Conservation (phyloP, 2,797 vertebrate species). For the Xiphophorus birchmanni region DNA sequence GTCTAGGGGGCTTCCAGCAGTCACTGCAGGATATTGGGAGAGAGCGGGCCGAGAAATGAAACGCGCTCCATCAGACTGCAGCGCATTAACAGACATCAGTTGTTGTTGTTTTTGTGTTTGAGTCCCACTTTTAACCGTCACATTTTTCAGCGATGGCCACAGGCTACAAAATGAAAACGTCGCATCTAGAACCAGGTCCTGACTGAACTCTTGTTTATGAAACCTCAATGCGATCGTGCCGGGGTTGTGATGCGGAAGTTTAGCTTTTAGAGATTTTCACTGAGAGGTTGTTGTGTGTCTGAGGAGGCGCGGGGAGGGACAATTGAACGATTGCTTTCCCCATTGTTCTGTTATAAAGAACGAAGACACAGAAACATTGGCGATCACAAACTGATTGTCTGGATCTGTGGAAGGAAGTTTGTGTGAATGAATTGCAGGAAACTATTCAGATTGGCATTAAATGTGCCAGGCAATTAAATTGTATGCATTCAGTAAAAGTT, state of each 20-base stretch:
- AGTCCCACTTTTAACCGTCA: background rate
- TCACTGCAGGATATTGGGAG: constrained; percentile 19
- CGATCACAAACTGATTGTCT: background rate
- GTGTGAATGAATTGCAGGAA: background rate
- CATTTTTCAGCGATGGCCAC: background rate
- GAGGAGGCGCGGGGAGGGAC: background rate
- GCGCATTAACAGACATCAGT: constrained; percentile 12
- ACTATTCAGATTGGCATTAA: background rate
- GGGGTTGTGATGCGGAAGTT: background rate
- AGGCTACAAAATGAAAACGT: background rate
- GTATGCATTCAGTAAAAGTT: background rate
- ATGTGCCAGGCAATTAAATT: background rate
- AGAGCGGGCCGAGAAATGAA: background rate
- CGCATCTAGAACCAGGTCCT: background rate
- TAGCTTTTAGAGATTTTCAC: background rate
- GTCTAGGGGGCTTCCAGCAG: background rate
- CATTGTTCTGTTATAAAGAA: background rate
- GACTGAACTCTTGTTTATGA: background rate
- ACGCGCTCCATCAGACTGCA: constrained; percentile 1
- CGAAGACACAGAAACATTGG: background rate
- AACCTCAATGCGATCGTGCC: too few species aligned
- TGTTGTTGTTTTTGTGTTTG: constrained; percentile 5
- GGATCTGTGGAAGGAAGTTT: background rate
- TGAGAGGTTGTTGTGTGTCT: background rate
- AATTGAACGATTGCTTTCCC: background rate